phyloP scores from a whole-genome alignment of 2,888 invertebrate genomes.

The Cactoblastis cactorum region DNA sequence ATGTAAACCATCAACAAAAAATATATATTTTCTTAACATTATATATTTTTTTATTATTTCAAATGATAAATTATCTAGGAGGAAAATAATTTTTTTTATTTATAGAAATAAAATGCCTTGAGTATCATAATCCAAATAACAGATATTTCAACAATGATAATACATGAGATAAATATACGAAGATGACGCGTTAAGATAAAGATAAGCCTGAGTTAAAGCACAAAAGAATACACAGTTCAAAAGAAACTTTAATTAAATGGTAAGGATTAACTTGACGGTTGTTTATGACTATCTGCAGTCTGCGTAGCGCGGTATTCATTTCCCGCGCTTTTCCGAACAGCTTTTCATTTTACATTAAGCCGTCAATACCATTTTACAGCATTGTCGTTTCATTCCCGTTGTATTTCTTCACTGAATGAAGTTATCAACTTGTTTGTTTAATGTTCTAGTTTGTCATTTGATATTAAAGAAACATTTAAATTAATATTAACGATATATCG shows the following conservation, averaged over 20 bases:
- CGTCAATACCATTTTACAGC: slow-evolving; percentile 9
- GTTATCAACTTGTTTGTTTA: slow-evolving; percentile 4
- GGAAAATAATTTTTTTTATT: no score
- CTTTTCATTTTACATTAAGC: slow-evolving; percentile 16
- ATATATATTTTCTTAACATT: no score
- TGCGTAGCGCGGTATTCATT: slow-evolving; percentile 36
- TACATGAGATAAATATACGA: slow-evolving; percentile 25
- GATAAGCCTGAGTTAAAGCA: slow-evolving; percentile 44
- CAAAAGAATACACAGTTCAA: slow-evolving; percentile 46
- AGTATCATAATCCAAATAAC: no score
- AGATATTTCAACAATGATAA: slow-evolving; percentile 17
- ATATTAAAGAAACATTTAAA: no score
- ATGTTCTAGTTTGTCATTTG: background rate
- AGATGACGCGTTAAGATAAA: slow-evolving; percentile 41
- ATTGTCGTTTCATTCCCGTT: background rate
- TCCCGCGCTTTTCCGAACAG: slow-evolving; percentile 29
- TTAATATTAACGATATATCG: no score
- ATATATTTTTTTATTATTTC: no score
- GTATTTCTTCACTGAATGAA: background rate
- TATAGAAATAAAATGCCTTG: no score
- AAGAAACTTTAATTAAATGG: slow-evolving; percentile 66
- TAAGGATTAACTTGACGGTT: slow-evolving; percentile 30
- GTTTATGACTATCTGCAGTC: slow-evolving; percentile 38
- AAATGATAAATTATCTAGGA: no score
- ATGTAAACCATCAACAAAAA: no score